Conservation (phyloP, 30 jellyfish, hydroid and myxozoan genomes). For the Aurelia aurita complex sp. Pacific region DNA sequence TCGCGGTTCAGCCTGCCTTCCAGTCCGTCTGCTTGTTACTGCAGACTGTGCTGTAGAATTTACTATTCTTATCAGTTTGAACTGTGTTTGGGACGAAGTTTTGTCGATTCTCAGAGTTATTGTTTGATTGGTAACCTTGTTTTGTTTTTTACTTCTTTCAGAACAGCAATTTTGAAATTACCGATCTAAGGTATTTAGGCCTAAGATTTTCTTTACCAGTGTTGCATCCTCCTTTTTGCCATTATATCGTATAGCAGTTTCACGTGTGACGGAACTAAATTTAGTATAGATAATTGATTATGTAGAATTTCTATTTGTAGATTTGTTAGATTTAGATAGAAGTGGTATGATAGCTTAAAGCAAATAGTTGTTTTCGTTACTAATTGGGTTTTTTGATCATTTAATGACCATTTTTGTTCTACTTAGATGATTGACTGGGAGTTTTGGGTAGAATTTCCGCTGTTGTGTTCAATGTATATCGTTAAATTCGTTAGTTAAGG, state of each 20-base stretch:
- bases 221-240: neutral
- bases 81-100: too few relatives aligned
- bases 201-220: too few relatives aligned
- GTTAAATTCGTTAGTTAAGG: neutral
- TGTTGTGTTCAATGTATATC: conserved; percentile 1
- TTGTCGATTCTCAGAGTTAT: too few relatives aligned
- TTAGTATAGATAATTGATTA: conserved; percentile 26
- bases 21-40: too few relatives aligned
- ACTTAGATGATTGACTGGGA: conserved; percentile 31
- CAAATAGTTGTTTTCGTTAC: conserved; percentile 13
- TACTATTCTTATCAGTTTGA: too few relatives aligned
- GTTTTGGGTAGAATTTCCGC: conserved; percentile 4
- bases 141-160: too few relatives aligned
- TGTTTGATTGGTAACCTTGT: too few relatives aligned
- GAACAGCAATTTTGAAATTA: too few relatives aligned
- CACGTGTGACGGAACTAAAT: neutral
- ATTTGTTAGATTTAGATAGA: conserved; percentile 49
- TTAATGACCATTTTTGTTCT: conserved; percentile 2
- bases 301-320: conserved; percentile 27
- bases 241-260: neutral
- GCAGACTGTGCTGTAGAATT: too few relatives aligned
- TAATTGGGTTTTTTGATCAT: conserved; percentile 7
- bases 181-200: too few relatives aligned
- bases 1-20: too few relatives aligned
- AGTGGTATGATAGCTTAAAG: conserved; percentile 35